Conservation (phyloP, 2,113 vertebrate genomes). For the Podarcis raffonei region DNA sequence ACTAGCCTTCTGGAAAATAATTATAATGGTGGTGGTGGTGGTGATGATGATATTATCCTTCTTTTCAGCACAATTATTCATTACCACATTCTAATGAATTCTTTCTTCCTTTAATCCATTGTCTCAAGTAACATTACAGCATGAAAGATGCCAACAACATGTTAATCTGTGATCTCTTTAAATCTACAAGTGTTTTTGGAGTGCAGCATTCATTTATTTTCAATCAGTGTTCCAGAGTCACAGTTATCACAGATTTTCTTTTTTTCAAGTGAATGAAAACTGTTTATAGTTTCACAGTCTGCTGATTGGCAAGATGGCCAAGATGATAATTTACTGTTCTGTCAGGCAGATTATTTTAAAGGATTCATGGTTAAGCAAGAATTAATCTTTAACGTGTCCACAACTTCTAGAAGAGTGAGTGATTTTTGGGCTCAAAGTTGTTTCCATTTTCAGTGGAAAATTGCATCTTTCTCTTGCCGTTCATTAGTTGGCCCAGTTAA, state of each 20-base stretch:
- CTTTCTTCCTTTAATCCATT: conserved; percentile 4
- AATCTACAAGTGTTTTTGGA: conserved; percentile 41
- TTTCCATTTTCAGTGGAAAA: background rate
- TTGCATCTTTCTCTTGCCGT: background rate
- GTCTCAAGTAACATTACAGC: conserved; percentile 8
- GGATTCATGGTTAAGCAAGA: background rate
- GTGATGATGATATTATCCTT: background rate
- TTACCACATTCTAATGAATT: conserved; percentile 12
- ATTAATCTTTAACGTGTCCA: background rate
- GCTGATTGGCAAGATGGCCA: conserved; percentile 16
- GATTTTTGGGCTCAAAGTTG: background rate
- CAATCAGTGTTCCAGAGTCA: conserved; percentile 19
- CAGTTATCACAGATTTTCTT: background rate
- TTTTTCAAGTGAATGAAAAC: conserved; percentile 11
- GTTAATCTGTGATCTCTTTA: conserved; percentile 20
- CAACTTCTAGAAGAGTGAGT: background rate
- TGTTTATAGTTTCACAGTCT: conserved; percentile 32
- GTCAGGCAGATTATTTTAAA: conserved; percentile 29
- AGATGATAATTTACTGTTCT: conserved; percentile 31
- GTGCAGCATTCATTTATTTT: background rate
- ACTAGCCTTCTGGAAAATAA: background rate
- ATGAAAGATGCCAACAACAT: background rate
- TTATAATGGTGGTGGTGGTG: too few species aligned
- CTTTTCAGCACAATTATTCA: background rate
- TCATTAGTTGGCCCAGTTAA: background rate